Evolutionary conservation across 1,140 invertebrate species (phyloP), one percentile per base, ranked within the genome.

Genomic region (Aleiodes sp.): DNA sequence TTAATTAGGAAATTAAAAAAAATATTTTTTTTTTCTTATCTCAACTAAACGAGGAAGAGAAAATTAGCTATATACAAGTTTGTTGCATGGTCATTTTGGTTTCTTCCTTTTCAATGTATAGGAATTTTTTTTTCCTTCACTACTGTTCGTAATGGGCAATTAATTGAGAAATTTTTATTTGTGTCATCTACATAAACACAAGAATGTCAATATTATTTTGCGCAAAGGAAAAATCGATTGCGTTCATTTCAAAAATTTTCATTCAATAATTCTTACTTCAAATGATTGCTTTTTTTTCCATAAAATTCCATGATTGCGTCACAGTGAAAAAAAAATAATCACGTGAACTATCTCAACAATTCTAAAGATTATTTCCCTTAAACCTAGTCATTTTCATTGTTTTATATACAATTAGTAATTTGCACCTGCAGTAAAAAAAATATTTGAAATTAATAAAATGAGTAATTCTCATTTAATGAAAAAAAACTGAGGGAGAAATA

Each of bases 391-490:
- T 19, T 61, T 61, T 16, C 10, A 39, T 37, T 31, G 59, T 2
- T 61, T 21, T 61, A 61, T 33, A 35, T 39, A 61, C 35, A 35
- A 21, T 61, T 61, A 61, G 10, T 29, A 59, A 61, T 61, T 39
- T 61, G 29, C 19, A 33, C 19, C 29, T 61, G 35, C 26, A 61
- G 14, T 6, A 0, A 3, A 61, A 35, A 61, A 61, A 31, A 60
- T 19, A 59, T 16, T 16, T 10, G n/a, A 3, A n/a, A 41, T 41
- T 41, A 41, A 4, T 8, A 41, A 6, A 41, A 41, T 41, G n/a
- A n/a, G n/a, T n/a, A n/a, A n/a, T n/a, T n/a, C n/a, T n/a, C n/a
- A n/a, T 39, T 39, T n/a, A 4, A 12, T 39, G 2, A 12, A 39
- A 39, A 39, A 4, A 12, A 39, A 39, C 37, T 2, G 4, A 59